Conservation (phyloP, 2,113 vertebrate species). For the Oxyruncus cristatus region DNA sequence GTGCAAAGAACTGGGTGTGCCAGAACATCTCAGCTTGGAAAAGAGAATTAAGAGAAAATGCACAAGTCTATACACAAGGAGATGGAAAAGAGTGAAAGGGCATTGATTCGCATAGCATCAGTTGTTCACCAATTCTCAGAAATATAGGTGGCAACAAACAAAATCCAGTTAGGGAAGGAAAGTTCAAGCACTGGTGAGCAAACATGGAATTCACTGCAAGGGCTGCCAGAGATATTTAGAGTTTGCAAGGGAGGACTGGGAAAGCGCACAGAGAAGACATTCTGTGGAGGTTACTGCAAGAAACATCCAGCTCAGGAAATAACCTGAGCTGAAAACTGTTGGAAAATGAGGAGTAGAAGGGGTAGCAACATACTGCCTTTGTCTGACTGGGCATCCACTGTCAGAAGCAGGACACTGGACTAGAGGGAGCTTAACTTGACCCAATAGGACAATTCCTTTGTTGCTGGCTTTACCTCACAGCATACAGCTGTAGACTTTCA, state of each 20-base stretch:
- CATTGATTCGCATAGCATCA: background rate
- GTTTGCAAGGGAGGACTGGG: background rate
- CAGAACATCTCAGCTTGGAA: background rate
- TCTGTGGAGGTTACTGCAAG: background rate
- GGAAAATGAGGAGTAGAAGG: background rate
- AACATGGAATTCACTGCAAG: background rate
- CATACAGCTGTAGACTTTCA: background rate
- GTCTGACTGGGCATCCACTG: background rate
- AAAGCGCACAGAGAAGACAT: background rate
- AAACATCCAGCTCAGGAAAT: background rate
- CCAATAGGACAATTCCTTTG: background rate
- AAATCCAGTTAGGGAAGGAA: background rate
- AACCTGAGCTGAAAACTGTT: background rate
- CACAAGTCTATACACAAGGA: background rate
- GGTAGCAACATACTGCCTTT: background rate
- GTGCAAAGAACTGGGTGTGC: background rate
- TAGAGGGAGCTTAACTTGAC: background rate
- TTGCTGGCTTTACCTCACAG: background rate
- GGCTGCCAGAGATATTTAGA: background rate
- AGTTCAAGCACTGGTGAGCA: background rate
- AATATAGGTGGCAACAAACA: background rate
- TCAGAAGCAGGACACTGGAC: background rate
- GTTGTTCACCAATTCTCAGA: background rate
- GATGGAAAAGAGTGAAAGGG: background rate
- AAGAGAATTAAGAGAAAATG: background rate